These are phyloP conservation scores for Halcyon leucocephala DNA, from an alignment of 2,797 vertebrate species.

Conservation along the genomic window DNA sequence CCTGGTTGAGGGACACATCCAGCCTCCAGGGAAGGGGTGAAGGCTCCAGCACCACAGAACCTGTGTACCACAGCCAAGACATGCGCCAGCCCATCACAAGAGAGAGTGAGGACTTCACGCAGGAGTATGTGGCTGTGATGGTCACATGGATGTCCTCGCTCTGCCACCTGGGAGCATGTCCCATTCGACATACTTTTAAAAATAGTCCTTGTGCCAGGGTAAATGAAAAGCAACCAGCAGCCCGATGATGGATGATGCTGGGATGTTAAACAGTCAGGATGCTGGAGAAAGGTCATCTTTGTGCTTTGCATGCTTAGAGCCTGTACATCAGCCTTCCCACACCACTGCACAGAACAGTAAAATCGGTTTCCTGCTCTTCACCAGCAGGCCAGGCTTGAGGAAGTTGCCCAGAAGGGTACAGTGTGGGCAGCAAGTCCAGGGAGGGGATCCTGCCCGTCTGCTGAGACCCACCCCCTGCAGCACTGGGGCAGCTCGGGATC, in stretches of 20 bases:
- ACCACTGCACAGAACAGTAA: background rate
- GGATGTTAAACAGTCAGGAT: background rate
- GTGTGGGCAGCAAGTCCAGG: too few species aligned
- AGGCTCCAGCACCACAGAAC: background rate
- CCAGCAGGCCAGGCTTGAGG: background rate
- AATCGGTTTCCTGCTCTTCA: background rate
- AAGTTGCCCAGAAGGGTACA: background rate
- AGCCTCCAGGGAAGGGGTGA: background rate
- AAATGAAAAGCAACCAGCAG: background rate
- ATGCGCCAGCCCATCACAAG: background rate
- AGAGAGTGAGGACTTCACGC: background rate
- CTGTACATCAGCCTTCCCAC: too few species aligned
- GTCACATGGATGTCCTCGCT: background rate
- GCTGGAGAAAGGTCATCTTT: background rate
- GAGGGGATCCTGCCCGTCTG: too few species aligned
- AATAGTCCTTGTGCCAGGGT: background rate
- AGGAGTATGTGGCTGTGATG: too few species aligned
- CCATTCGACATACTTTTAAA: background rate
- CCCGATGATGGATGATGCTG: fast-evolving
- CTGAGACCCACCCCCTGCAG: too few species aligned
- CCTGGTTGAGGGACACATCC: background rate
- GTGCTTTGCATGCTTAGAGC: background rate
- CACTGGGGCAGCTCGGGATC: too few species aligned
- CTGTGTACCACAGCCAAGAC: background rate
- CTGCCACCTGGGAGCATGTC: background rate